A percentile compares a stretch with the other conserved stretches of the same genome.
These are phyloP conservation scores for Diglossa brunneiventris DNA, from an alignment of 2,113 vertebrate species.

Conservation along the genomic window DNA sequence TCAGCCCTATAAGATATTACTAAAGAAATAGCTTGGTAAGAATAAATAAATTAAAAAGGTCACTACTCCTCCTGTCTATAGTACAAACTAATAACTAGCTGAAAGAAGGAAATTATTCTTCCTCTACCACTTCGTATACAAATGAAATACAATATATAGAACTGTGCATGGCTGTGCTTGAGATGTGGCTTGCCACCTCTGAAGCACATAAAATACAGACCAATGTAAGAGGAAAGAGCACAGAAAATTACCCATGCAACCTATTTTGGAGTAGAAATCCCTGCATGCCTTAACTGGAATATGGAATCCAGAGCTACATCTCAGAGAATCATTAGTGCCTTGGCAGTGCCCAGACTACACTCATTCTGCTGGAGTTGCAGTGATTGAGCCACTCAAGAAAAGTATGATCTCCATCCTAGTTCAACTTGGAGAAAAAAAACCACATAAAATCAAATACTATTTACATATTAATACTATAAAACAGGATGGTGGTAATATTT, in stretches of 20 bases:
- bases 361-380: not conserved
- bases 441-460: not conserved
- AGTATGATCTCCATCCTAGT: not conserved
- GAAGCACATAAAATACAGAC: not conserved
- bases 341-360: not conserved
- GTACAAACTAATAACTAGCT: conserved; percentile 8
- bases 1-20: conserved; percentile 18
- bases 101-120: conserved; percentile 34
- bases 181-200: not conserved
- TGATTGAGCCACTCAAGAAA: not conserved
- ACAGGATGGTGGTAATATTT: not conserved
- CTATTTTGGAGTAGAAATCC: not conserved
- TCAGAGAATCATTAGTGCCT: not conserved
- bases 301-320: not conserved
- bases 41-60: conserved; percentile 53
- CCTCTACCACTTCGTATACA: not conserved
- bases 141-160: not conserved
- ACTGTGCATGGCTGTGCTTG: not conserved
- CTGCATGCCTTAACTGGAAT: not conserved
- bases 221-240: not conserved
- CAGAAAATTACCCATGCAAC: not conserved
- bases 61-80: conserved; percentile 5
- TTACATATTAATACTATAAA: not conserved
- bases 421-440: not conserved
- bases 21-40: conserved; percentile 33